Base-by-base conservation (phyloP, 2,113 vertebrate species). In the Jaculus jaculus region DNA sequence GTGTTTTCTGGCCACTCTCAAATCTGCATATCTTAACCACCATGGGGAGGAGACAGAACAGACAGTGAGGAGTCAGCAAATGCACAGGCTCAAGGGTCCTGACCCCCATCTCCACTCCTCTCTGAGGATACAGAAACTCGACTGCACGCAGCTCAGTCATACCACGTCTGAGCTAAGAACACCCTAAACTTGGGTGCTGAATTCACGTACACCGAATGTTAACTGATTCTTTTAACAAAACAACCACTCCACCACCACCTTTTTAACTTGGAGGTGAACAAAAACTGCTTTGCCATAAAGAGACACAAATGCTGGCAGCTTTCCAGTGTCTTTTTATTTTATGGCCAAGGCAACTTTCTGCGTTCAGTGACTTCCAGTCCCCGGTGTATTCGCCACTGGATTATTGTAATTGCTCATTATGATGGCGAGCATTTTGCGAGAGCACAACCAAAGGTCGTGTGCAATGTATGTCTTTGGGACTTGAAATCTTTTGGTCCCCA, bases 211-310 rank as follows among this genome's bases (percentile, higher is more conserved):
- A 60, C 1, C 12, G 60, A 87, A 95, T 84, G 63, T 69, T 94
- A 96, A 97, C 34, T 77, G 54, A 90, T 61, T 82, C 63, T 74
- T 69, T 95, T 96, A 95, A 96, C 78, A 66, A 91, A 96, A 97
- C 20, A 18, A n/a, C 60, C 93, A 84, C 95, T 94, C 85, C 80
- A 12, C 54, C 54, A 12, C 54, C 54, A 54, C 54, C 15, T 54
- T 54, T 51, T 89, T 89, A 98, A 97, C 96, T 98, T 97, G 90
- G 91, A 96, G 75, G 78, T 47, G 51, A 42, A 74, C 61, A 93
- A 92, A 92, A 90, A 96, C 17, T 80, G 68, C 68, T 96, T 90
- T 92, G 88, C 90, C 72, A 92, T 7, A 58, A 61, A 0, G 51
- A 61, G 74, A 84, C 89, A 58, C 23, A 85, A 37, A 74, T 37